Base-by-base conservation (phyloP, 1,140 invertebrate species). In the Periplaneta americana region DNA sequence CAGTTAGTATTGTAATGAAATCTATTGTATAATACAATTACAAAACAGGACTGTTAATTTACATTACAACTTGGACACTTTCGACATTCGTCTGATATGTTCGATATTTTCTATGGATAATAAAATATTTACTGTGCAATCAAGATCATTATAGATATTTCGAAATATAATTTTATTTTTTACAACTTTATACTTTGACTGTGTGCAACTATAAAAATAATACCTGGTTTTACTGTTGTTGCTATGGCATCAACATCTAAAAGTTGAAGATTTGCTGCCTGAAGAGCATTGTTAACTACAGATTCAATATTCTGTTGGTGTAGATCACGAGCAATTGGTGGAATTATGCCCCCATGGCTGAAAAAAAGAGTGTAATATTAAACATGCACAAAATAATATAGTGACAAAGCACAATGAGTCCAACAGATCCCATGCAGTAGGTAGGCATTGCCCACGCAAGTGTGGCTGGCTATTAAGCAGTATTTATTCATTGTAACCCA, bases 341-440 rank as follows among this genome's bases (percentile, higher is more conserved):
- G 98, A 84, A 98, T 95, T 75, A 99, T 96, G 48, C 98, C 98
- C 36, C 98, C 98, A 90, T 94, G 91, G 84, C 96, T 97, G 84
- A 35, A 89, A 89, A 83, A 83, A 82, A 80, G 78, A 83, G n/a
- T n/a, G n/a, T n/a, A n/a, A n/a, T n/a, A n/a, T n/a, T n/a, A n/a
- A n/a, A 78, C 28, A 83, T 36, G 32, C 48, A 57, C 48, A 17
- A n/a, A n/a, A n/a, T 82, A 83, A 76, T 78, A n/a, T 34, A 37
- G 79, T 66, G 78, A 15, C 78, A 37, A 5, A 33, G n/a, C 22
- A n/a, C 10, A n/a, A n/a, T n/a, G n/a, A n/a, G n/a, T n/a, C 39
- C 22, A 18, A 9, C 5, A 48, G 4, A 48, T 48, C 13, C 13
- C 4, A 9, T 15, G n/a, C n/a, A n/a, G n/a, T n/a, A 66, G 17